Evolutionary conservation across 2,113 vertebrate genomes (phyloP).

Genomic region (Sinosuthora webbiana): DNA sequence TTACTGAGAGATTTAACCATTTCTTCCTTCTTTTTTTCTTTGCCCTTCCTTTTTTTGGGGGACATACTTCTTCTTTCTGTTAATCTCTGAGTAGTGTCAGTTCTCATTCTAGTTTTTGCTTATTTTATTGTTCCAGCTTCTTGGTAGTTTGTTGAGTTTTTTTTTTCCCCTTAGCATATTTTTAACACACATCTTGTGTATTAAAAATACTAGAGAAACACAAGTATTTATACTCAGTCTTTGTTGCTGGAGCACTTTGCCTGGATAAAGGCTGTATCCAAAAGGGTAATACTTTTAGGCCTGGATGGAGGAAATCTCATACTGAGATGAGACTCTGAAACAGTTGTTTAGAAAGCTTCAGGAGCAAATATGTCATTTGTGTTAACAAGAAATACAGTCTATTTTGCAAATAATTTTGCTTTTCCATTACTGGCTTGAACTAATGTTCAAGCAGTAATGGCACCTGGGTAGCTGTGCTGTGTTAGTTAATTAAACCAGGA

Average conservation of each 20-base stretch:
- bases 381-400: background rate
- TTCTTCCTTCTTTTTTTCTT: background rate
- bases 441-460: background rate
- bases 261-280: background rate
- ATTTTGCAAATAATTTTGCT: background rate
- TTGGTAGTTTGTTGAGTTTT: background rate
- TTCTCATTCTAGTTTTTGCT: conserved; percentile 32
- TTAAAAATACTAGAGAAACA: background rate
- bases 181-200: background rate
- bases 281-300: background rate
- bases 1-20: background rate
- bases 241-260: background rate
- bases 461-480: background rate
- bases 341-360: background rate
- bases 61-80: conserved; percentile 32
- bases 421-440: background rate
- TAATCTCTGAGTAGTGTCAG: conserved; percentile 23
- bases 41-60: background rate
- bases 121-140: background rate
- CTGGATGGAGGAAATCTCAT: background rate
- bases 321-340: background rate
- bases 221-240: background rate
- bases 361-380: background rate
- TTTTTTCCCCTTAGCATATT: background rate
- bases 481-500: background rate